Conservation (phyloP, 2,113 vertebrate genomes). For the Centropristis striata region DNA sequence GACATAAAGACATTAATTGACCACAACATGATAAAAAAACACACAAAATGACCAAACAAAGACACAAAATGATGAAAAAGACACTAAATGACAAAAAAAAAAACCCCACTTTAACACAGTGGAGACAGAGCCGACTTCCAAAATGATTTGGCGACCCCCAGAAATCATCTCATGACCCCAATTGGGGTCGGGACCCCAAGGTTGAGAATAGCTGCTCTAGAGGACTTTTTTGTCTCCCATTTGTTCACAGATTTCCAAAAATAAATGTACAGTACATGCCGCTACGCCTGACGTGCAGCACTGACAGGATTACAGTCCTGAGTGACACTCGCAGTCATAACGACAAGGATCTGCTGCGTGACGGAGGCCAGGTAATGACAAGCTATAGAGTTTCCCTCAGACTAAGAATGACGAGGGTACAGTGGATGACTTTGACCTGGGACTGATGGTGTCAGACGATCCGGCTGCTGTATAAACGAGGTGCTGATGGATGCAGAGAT, state of each 20-base stretch:
- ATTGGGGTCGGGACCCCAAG: too few species aligned
- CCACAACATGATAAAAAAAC: too few species aligned
- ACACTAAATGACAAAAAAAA: too few species aligned
- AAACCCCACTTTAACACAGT: too few species aligned
- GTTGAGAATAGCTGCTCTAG: too few species aligned
- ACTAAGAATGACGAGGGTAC: slow-evolving; percentile 33
- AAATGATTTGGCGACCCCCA: too few species aligned
- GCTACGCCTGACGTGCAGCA: not conserved
- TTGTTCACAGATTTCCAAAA: slow-evolving; percentile 40
- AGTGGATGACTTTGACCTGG: slow-evolving; percentile 55
- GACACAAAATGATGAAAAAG: too few species aligned
- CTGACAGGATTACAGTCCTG: slow-evolving; percentile 39
- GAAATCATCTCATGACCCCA: too few species aligned
- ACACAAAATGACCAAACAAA: too few species aligned
- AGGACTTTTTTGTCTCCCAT: not conserved
- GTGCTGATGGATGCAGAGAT: slow-evolving; percentile 57
- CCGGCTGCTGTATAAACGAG: slow-evolving; percentile 46
- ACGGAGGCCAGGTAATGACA: slow-evolving; percentile 35
- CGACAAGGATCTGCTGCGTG: slow-evolving; percentile 24
- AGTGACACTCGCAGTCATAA: slow-evolving; percentile 18
- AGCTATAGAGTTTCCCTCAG: slow-evolving; percentile 45
- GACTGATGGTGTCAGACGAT: slow-evolving; percentile 40
- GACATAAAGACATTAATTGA: too few species aligned
- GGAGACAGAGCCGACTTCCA: too few species aligned
- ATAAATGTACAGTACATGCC: slow-evolving; percentile 1